A percentile compares a stretch with the other conserved stretches of the same genome.
phyloP scores from a whole-genome alignment of 2,113 vertebrate species.

The Cyprinodon variegatus region DNA sequence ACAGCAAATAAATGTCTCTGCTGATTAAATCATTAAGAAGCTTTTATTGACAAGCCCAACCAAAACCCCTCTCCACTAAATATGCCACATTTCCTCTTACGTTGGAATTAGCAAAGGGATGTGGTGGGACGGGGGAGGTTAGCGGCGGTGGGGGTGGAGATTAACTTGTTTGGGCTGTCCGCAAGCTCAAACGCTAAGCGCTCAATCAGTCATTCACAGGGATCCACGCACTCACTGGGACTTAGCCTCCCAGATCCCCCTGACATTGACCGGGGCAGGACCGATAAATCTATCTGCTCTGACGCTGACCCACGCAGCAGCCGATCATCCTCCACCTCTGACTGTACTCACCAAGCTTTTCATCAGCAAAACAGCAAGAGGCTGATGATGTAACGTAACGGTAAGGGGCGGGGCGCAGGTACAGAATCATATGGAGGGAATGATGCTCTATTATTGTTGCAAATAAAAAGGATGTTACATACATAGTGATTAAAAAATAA shows the following conservation, averaged over 20 bases:
- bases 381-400: constrained; percentile 41
- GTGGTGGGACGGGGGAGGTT: constrained; percentile 25
- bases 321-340: constrained; percentile 48
- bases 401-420: constrained; percentile 10
- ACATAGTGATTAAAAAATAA: too few species aligned
- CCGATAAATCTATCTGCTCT: constrained; percentile 51
- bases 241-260: constrained; percentile 66
- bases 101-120: constrained; percentile 55
- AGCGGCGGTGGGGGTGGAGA: constrained; percentile 58
- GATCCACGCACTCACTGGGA: constrained; percentile 71
- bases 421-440: constrained; percentile 15
- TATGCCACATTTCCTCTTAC: constrained; percentile 24
- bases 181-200: constrained; percentile 72
- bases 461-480: too few species aligned
- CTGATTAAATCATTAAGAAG: constrained; percentile 83
- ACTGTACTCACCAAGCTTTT: constrained; percentile 43
- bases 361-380: constrained; percentile 47
- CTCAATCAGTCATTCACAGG: constrained; percentile 78
- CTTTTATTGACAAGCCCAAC: constrained; percentile 57
- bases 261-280: constrained; percentile 66
- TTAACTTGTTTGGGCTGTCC: constrained; percentile 78
- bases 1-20: constrained; percentile 73
- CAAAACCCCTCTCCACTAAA: constrained; percentile 68
- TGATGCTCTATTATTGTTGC: too few species aligned
- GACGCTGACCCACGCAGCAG: constrained; percentile 45